Percentiles rank a stretch among this genome's conserved stretches.
Conservation (phyloP, 2,888 invertebrate genomes). For the Rhagophthalmus giganteus region DNA sequence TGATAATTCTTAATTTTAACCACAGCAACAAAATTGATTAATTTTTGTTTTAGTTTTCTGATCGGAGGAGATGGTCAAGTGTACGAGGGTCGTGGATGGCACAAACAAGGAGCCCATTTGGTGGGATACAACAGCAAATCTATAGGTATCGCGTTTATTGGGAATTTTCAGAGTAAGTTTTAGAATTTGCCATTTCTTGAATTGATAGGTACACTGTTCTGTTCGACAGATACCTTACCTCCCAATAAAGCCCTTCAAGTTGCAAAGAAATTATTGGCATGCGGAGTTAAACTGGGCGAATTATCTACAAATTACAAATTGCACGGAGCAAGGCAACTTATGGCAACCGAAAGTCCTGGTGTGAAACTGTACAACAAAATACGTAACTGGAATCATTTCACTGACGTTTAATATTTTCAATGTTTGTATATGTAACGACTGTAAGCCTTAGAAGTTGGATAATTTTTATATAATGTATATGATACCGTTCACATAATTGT, state of each 20-base stretch:
- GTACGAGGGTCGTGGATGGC: conserved; percentile 66
- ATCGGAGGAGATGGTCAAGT: conserved; percentile 64
- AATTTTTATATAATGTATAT: no score
- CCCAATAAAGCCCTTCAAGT: conserved; percentile 54
- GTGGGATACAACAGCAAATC: conserved; percentile 59
- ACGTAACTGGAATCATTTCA: conserved; percentile 57
- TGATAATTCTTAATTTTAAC: not conserved
- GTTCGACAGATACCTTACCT: conserved; percentile 53
- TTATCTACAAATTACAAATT: conserved; percentile 56
- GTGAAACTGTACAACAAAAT: conserved; percentile 57
- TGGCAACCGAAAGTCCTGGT: conserved; percentile 60
- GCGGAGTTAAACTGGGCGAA: conserved; percentile 56
- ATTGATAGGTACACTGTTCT: not conserved
- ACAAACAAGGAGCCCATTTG: conserved; percentile 62
- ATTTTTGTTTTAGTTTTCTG: conserved; percentile 57
- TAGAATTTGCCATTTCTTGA: not conserved
- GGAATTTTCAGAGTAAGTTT: conserved; percentile 58
- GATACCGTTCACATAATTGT: no score
- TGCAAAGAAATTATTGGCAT: conserved; percentile 57
- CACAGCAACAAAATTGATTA: not conserved
- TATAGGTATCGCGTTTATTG: conserved; percentile 62
- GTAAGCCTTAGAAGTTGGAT: no score
- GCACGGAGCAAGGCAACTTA: conserved; percentile 62
- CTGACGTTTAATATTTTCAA: no score
- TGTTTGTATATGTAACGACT: no score